These are phyloP conservation scores for Myripristis jacobus DNA, from an alignment of 2,797 vertebrate genomes.

Conservation along the genomic window DNA sequence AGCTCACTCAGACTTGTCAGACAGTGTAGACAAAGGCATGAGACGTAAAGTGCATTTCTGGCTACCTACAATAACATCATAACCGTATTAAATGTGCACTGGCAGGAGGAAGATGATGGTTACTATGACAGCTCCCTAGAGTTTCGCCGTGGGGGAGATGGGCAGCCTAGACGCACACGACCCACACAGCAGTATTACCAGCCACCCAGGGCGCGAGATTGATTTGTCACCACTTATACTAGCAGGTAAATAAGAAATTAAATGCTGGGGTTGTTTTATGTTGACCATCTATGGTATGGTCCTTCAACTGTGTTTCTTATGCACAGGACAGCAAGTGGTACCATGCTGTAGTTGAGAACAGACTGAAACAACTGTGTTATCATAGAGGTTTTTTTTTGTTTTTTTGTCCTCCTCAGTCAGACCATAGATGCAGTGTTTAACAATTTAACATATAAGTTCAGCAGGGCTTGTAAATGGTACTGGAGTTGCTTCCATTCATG, in stretches of 20 bases:
- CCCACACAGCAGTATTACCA: slow-evolving; percentile 99
- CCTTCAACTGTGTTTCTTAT: too few relatives aligned
- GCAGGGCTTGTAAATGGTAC: too few relatives aligned
- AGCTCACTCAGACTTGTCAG: background rate
- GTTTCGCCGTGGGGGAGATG: slow-evolving; percentile 95
- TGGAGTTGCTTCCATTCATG: too few relatives aligned
- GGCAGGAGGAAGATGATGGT: slow-evolving; percentile 91
- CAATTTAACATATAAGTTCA: too few relatives aligned
- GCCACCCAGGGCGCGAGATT: slow-evolving; percentile 96
- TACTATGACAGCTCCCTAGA: slow-evolving; percentile 95
- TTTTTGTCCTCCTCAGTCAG: too few relatives aligned
- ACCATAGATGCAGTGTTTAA: too few relatives aligned
- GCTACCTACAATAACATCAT: slow-evolving; percentile 58
- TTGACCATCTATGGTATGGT: too few relatives aligned
- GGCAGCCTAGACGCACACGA: slow-evolving; percentile 91
- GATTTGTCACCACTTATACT: slow-evolving; percentile 71
- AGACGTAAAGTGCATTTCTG: slow-evolving; percentile 7
- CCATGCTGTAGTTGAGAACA: too few relatives aligned
- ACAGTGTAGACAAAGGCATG: background rate
- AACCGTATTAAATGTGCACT: slow-evolving; percentile 65
- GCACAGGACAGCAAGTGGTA: too few relatives aligned
- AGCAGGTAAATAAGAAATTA: slow-evolving; percentile 58
- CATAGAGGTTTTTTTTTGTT: too few relatives aligned
- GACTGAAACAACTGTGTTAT: too few relatives aligned
- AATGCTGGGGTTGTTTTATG: background rate